Conservation (phyloP, 2,113 vertebrate genomes). For the Uropsilus gracilis region DNA sequence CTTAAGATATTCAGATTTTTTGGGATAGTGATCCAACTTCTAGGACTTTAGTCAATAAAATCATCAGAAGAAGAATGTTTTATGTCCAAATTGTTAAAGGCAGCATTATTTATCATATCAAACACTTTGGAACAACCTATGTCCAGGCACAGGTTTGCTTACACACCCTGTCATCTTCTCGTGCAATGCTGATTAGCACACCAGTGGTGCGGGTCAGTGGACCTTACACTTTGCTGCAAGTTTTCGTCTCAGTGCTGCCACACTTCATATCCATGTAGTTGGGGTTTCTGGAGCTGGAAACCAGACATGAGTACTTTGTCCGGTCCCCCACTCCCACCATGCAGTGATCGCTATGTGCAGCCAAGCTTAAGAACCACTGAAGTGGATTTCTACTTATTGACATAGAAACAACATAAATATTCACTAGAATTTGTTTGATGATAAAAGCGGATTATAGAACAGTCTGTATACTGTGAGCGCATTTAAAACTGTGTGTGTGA, state of each 20-base stretch:
- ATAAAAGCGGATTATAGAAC: conserved; percentile 73
- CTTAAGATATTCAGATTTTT: conserved; percentile 51
- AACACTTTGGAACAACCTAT: not conserved
- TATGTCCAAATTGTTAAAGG: conserved; percentile 35
- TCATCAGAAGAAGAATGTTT: conserved; percentile 27
- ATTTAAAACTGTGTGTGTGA: conserved; percentile 72
- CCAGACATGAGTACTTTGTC: conserved; percentile 52
- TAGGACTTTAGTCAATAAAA: conserved; percentile 43
- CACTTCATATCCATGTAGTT: conserved; percentile 50
- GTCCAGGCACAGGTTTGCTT: not conserved
- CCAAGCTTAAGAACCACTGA: conserved; percentile 50
- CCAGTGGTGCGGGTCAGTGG: not conserved
- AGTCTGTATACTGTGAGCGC: conserved; percentile 63
- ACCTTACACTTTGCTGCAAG: conserved; percentile 12
- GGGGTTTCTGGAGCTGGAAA: conserved; percentile 39
- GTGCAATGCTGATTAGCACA: not conserved
- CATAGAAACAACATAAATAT: conserved; percentile 68
- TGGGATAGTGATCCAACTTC: conserved; percentile 4
- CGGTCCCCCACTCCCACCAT: not conserved
- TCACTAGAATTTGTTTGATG: conserved; percentile 65
- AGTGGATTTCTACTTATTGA: conserved; percentile 67
- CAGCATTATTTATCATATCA: conserved; percentile 13
- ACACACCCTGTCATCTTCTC: not conserved
- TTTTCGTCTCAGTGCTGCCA: not conserved
- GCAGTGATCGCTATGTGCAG: conserved; percentile 31